phyloP scores from a whole-genome alignment of 2,113 vertebrate genomes.

The Nannospalax galili region DNA sequence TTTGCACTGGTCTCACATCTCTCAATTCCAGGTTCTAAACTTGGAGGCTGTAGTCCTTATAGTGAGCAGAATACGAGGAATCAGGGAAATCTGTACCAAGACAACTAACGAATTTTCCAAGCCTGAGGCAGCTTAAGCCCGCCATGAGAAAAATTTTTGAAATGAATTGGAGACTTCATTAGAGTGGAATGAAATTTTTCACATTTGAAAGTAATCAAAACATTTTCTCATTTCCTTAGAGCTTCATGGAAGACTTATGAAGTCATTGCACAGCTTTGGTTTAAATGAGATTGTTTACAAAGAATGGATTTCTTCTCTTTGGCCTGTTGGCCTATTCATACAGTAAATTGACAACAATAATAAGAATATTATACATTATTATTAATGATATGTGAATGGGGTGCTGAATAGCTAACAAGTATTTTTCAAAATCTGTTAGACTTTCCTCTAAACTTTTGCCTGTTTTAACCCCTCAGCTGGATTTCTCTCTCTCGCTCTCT shows the following conservation, averaged over 20 bases:
- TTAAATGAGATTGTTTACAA: conserved; percentile 51
- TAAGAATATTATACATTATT: conserved; percentile 38
- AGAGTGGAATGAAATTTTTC: conserved; percentile 15
- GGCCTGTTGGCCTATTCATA: conserved; percentile 14
- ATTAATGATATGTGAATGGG: conserved; percentile 35
- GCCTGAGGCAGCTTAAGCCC: not conserved
- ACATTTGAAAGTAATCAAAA: conserved; percentile 38
- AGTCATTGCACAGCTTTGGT: not conserved
- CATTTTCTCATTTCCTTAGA: not conserved
- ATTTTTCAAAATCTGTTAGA: not conserved
- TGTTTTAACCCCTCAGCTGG: conserved; percentile 4
- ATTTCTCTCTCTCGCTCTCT: not conserved
- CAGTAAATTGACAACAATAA: conserved; percentile 7
- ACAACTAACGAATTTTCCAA: not conserved
- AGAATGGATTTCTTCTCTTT: conserved; percentile 25
- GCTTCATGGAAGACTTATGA: conserved; percentile 34
- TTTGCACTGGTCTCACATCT: not conserved
- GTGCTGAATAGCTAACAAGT: conserved; percentile 55
- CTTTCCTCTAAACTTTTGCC: not conserved
- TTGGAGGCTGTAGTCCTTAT: not conserved
- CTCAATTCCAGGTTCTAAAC: not conserved
- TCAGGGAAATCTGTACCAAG: not conserved
- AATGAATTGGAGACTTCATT: not conserved
- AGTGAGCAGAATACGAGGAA: not conserved
- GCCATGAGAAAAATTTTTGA: not conserved